phyloP scores from a whole-genome alignment of 1,140 invertebrate genomes.

The Arctopsyche grandis region DNA sequence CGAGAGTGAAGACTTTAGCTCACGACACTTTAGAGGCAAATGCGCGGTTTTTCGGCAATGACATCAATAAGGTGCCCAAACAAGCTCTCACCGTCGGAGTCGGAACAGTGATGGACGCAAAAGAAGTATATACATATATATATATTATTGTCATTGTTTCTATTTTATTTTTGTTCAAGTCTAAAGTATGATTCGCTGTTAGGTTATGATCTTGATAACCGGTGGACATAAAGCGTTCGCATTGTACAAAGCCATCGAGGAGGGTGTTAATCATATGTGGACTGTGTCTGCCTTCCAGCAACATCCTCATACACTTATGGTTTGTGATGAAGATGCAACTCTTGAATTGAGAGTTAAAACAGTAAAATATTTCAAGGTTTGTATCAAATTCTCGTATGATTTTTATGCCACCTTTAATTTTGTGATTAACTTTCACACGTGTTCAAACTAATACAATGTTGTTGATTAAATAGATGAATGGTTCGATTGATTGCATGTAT shows the following conservation, averaged over 20 bases:
- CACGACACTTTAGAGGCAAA: conserved; percentile 97
- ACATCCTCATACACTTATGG: conserved; percentile 89
- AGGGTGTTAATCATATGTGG: conserved; percentile 99
- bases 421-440: too few relatives aligned
- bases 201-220: conserved; percentile 98
- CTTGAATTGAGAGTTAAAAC: conserved; percentile 97
- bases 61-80: conserved; percentile 90
- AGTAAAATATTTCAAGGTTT: conserved; percentile 98
- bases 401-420: neutral
- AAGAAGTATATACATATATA: conserved; percentile 76
- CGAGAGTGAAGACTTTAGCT: conserved; percentile 95
- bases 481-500: too few relatives aligned
- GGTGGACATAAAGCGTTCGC: conserved; percentile 98
- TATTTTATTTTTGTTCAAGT: neutral
- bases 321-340: conserved; percentile 98
- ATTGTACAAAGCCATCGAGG: conserved; percentile 95
- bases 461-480: too few relatives aligned
- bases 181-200: conserved; percentile 43
- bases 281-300: conserved; percentile 99
- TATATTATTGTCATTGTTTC: neutral
- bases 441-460: too few relatives aligned
- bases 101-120: conserved; percentile 98
- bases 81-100: conserved; percentile 98
- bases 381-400: neutral
- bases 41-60: conserved; percentile 96